Conservation (phyloP, 2,888 invertebrate genomes). For the Ophion ellenae region DNA sequence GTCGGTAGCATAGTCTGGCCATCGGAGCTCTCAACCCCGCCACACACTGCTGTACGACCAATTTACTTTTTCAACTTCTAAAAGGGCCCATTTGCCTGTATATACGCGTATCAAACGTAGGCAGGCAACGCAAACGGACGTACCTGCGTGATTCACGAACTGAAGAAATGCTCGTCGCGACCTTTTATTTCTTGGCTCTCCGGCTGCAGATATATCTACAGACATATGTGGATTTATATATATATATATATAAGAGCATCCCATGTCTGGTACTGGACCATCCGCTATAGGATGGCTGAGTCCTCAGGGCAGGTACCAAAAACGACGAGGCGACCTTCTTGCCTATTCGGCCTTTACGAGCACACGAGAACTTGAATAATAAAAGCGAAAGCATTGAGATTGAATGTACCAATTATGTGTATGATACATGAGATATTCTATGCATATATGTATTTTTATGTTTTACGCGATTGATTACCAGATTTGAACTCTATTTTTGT, state of each 20-base stretch:
- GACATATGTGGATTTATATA: not conserved
- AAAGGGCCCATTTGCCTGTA: conserved; percentile 47
- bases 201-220: not conserved
- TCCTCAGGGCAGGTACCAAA: conserved; percentile 54
- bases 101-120: not conserved
- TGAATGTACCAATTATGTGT: not conserved
- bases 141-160: not conserved
- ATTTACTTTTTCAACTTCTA: conserved; percentile 63
- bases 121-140: not conserved
- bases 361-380: conserved; percentile 48
- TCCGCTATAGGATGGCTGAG: not conserved
- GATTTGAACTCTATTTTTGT: too few species aligned
- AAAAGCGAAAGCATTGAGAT: conserved; percentile 45
- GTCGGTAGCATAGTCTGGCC: conserved; percentile 16
- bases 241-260: conserved; percentile 13
- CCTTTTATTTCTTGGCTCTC: conserved; percentile 2
- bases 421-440: too few species aligned
- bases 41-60: conserved; percentile 54
- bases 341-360: conserved; percentile 35
- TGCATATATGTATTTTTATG: too few species aligned
- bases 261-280: not conserved
- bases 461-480: too few species aligned
- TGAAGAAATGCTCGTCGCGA: conserved; percentile 3
- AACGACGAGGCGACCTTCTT: conserved; percentile 52
- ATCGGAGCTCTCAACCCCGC: conserved; percentile 41